Evolutionary conservation across 2,113 vertebrate species (phyloP).

Genomic region (Triplophysa siluroides): DNA sequence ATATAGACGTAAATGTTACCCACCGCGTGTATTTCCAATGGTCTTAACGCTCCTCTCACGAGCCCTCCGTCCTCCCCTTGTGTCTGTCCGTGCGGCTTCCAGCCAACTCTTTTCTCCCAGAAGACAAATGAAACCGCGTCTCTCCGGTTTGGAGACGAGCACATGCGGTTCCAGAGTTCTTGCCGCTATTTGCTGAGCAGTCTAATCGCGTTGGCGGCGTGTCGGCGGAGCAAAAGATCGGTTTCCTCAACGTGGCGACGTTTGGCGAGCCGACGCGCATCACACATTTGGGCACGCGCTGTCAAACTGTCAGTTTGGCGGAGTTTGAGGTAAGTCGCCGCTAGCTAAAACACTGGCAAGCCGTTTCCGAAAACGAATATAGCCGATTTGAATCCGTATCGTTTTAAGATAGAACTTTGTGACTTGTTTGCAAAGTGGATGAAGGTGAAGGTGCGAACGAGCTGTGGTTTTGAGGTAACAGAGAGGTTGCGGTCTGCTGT

Average conservation of each 20-base stretch:
- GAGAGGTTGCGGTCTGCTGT: background rate
- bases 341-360: background rate
- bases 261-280: background rate
- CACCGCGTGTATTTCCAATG: constrained; percentile 2
- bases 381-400: background rate
- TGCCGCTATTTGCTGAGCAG: constrained; percentile 34
- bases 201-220: constrained; percentile 27
- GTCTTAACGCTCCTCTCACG: constrained; percentile 15
- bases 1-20: constrained; percentile 3
- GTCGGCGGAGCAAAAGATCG: constrained; percentile 26
- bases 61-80: constrained; percentile 9
- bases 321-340: constrained; percentile 14
- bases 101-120: constrained; percentile 21
- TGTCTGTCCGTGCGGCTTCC: constrained; percentile 7
- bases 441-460: background rate
- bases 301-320: constrained; percentile 30
- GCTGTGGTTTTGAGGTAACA: background rate
- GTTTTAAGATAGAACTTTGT: constrained; percentile 2
- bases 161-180: constrained; percentile 38
- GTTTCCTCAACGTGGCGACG: constrained; percentile 24
- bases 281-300: constrained; percentile 14
- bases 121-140: constrained; percentile 32
- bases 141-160: constrained; percentile 37
- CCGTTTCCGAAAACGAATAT: background rate
- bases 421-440: background rate